These are phyloP conservation scores for Rhabdornis inornatus DNA, from an alignment of 2,113 vertebrate species.

Conservation along the genomic window DNA sequence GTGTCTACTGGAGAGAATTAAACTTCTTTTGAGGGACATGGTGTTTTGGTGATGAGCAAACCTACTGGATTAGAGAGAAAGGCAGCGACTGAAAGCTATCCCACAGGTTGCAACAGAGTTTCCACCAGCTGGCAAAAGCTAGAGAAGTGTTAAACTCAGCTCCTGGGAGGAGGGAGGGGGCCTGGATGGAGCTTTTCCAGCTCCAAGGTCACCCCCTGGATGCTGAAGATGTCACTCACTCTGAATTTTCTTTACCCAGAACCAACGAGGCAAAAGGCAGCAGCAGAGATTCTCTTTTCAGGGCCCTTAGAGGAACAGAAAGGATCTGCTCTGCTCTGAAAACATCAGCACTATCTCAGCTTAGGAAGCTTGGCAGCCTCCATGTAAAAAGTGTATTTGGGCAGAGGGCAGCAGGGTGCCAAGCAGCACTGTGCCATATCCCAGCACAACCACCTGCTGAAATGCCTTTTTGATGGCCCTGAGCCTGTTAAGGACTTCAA, in stretches of 20 bases:
- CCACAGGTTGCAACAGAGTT: constrained; percentile 11
- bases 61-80: constrained; percentile 56
- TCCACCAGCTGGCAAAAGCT: constrained; percentile 4
- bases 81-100: constrained; percentile 50
- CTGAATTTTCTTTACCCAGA: background rate
- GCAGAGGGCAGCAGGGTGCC: background rate
- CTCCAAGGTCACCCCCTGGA: background rate
- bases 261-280: background rate
- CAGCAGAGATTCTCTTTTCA: background rate
- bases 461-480: background rate
- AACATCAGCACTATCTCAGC: background rate
- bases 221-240: background rate
- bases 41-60: constrained; percentile 72
- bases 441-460: background rate
- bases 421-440: background rate
- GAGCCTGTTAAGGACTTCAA: background rate
- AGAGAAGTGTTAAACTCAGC: background rate
- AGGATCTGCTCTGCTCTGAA: background rate
- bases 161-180: background rate
- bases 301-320: background rate
- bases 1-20: constrained; percentile 76
- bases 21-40: constrained; percentile 74
- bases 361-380: background rate
- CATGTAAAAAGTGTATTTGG: background rate
- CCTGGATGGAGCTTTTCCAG: background rate